Percentiles rank a stretch among this genome's conserved stretches.
These are phyloP conservation scores for Drosophila mayri DNA, from an alignment of 1,140 invertebrate genomes.

Conservation along the genomic window DNA sequence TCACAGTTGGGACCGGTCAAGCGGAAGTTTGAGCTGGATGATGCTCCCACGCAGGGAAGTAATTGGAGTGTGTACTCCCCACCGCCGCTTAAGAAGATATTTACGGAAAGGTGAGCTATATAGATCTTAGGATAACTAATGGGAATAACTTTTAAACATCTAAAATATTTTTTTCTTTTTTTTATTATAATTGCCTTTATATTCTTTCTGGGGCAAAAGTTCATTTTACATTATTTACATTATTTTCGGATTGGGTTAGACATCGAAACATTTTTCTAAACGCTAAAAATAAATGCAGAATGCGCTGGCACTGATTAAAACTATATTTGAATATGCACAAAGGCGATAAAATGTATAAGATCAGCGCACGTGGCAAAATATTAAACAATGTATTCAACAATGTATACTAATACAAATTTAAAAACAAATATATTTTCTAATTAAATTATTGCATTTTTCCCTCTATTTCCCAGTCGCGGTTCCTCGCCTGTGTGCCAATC, in stretches of 20 bases:
- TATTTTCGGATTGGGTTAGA: conserved; percentile 2
- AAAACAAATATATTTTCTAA: not conserved
- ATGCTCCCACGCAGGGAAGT: conserved; percentile 81
- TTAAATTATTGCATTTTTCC: conserved; percentile 38
- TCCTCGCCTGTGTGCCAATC: conserved; percentile 86
- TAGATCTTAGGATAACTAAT: too few species aligned
- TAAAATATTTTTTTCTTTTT: not conserved
- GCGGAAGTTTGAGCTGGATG: conserved; percentile 92
- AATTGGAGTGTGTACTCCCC: conserved; percentile 82
- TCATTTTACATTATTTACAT: conserved; percentile 15
- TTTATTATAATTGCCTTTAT: not conserved
- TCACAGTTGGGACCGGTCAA: conserved; percentile 90
- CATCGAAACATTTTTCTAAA: conserved; percentile 1
- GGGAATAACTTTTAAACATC: not conserved
- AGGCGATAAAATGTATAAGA: not conserved
- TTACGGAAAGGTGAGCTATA: conserved; percentile 75
- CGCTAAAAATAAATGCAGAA: conserved; percentile 27
- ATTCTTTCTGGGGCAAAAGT: not conserved
- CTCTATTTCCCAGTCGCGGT: conserved; percentile 84
- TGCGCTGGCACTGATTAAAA: conserved; percentile 18
- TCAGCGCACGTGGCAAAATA: not conserved
- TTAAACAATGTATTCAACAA: not conserved
- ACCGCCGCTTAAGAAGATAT: conserved; percentile 82
- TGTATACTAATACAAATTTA: not conserved
- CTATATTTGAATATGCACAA: conserved; percentile 5